Evolutionary conservation across 2,888 invertebrate species (phyloP).

Genomic region (Dendrolimus houi): DNA sequence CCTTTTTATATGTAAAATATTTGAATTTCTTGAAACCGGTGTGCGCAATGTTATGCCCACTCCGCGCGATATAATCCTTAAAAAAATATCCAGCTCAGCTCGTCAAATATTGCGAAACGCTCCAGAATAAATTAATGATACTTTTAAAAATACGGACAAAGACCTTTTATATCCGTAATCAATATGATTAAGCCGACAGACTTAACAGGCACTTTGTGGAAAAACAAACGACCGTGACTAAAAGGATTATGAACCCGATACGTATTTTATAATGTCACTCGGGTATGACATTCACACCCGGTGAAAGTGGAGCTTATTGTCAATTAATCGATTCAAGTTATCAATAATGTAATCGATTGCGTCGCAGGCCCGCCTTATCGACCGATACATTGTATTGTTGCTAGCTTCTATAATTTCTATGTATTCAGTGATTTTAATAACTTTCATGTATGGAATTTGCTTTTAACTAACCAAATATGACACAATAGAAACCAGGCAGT

Average conservation of each 20-base stretch:
- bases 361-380: neutral
- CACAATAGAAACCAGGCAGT: too few species aligned
- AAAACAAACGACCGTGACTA: conserved; percentile 46
- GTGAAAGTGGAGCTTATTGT: conserved; percentile 64
- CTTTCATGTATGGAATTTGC: too few species aligned
- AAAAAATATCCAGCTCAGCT: too few species aligned
- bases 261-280: conserved; percentile 48
- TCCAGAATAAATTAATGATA: neutral
- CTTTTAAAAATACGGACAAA: neutral
- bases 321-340: neutral
- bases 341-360: conserved; percentile 14
- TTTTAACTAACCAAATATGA: too few species aligned
- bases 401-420: too few species aligned
- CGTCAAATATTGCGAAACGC: conserved; percentile 1
- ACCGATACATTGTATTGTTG: too few species aligned
- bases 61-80: conserved; percentile 6
- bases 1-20: too few species aligned
- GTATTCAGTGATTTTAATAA: too few species aligned
- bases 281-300: conserved; percentile 61
- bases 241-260: conserved; percentile 48
- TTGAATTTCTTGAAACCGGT: too few species aligned
- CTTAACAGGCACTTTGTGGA: conserved; percentile 13
- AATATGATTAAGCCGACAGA: conserved; percentile 10
- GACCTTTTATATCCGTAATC: conserved; percentile 2
- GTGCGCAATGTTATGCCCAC: too few species aligned